Base-by-base conservation (phyloP, 2,888 invertebrate species). In the Conus canariensis region DNA sequence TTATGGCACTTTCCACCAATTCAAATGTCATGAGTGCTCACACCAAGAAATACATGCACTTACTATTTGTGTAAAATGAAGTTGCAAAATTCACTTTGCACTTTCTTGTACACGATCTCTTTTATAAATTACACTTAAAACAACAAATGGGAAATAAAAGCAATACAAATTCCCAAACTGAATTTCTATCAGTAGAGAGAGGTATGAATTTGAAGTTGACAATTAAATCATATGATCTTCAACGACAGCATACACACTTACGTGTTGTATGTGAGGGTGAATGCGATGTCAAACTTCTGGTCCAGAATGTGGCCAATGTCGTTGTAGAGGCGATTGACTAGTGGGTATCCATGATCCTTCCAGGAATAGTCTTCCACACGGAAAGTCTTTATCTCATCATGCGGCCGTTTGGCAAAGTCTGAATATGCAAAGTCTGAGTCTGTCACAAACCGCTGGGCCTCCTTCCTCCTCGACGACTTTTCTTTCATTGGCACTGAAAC, bases 261-360 rank as follows among this genome's bases (percentile, higher is more conserved):
- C 97, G 97, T 97, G 93, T 96, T 95, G 95, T 98, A 98, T n/a
- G 98, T 98, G 94, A 98, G 97, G 96, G 98, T 97, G 96, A 98
- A 98, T 91, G 98, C 98, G 94, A 97, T 97, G 95, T 97, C 98
- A 96, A 98, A 98, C 96, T 98, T 98, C 94, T 98, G 98, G 96
- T 98, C 98, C 93, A 98, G 96, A 88, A 98, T 97, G 93, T 97
- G 97, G 70, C 98, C 98, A 90, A 98, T 97, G 95, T 98, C 98
- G 94, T 97, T 97, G 96, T 98, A 98, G 90, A 98, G 97, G 92
- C 98, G 97, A 96, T 98, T 98, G 90, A 98, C 98, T 93, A 98
- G 97, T n/a, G 98, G 98, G 96, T 98, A 98, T 56, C 98, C 98
- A 95, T 98, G 98, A 96, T 98, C 98, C 95, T 98, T 98, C 98